Base-by-base conservation (phyloP, 2,113 vertebrate genomes). In the Todiramphus chloris region DNA sequence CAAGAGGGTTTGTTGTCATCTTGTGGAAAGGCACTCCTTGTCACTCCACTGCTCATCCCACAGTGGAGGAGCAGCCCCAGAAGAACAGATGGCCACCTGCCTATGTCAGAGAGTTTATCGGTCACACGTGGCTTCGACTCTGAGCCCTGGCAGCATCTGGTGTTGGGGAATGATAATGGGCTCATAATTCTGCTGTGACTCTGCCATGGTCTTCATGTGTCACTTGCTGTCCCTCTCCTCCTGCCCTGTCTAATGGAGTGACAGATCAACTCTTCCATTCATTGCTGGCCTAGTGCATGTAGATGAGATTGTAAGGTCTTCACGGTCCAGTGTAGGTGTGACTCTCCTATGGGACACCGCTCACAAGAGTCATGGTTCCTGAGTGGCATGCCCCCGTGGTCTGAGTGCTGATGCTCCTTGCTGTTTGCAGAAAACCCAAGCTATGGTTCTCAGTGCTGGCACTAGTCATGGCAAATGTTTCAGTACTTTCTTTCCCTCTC, bases 301-400 rank as follows among this genome's bases (percentile, higher is more conserved):
- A 53, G 44, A 3, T 18, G 39, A 74, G 16, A 78, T 10, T 35
- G 5, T 37, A 63, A 70, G 12, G 9, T 31, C n/a, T 77, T 87
- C 24, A 17, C 33, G 19, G 11, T 24, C 39, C 21, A 25, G 10
- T 19, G 31, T 23, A 41, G 56, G 11, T 64, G 35, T 69, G 72
- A 62, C 16, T 30, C 30, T 73, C 67, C 86, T 53, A 28, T 53
- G 51, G 48, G 15, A 53, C 10, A 66, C 13, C 48, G 46, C 16
- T 14, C 2, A 1, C 18, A 63, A 46, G 9, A 76, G 16, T 6
- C 23, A 27, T 9, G 53, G 25, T 8, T 74, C 44, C 46, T 35
- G 8, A 5, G 2, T 35, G 58, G n/a, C 50, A 69, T 0, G 0
- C 30, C 17, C 25, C 41, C 70, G 41, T 0, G 1, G 16, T 21